Evolutionary conservation across 2,888 invertebrate genomes (phyloP).

Genomic region (Rhogogaster chlorosoma): DNA sequence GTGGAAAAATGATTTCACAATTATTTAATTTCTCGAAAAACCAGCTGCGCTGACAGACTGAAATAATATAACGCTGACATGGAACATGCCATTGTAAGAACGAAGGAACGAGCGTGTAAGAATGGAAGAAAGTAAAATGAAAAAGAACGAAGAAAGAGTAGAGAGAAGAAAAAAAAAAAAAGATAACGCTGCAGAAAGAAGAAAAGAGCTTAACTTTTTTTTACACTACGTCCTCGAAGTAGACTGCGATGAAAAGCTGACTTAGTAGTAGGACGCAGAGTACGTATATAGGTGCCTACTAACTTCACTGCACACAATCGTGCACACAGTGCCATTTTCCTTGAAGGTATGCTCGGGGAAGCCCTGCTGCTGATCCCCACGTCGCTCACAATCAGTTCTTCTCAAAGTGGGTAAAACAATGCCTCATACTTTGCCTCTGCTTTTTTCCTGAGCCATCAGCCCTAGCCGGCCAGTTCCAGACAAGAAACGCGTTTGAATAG

Average conservation of each 20-base stretch:
- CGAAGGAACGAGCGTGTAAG: neutral
- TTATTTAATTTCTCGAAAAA: neutral
- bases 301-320: slow-evolving; percentile 7
- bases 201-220: slow-evolving; percentile 28
- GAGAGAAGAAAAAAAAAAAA: neutral
- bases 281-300: neutral
- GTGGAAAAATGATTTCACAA: no score
- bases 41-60: neutral
- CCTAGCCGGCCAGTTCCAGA: neutral
- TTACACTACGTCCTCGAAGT: slow-evolving; percentile 25
- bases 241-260: slow-evolving; percentile 37
- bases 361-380: slow-evolving; percentile 32
- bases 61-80: neutral
- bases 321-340: neutral
- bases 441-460: neutral
- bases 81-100: neutral
- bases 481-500: slow-evolving; percentile 12
- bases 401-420: slow-evolving; percentile 41
- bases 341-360: slow-evolving; percentile 5
- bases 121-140: slow-evolving; percentile 23
- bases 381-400: slow-evolving; percentile 41
- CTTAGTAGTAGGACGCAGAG: neutral
- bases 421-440: neutral
- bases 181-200: neutral
- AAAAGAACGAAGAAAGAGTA: slow-evolving; percentile 11